Conservation (phyloP, 2,797 vertebrate species). For the Morus bassanus region DNA sequence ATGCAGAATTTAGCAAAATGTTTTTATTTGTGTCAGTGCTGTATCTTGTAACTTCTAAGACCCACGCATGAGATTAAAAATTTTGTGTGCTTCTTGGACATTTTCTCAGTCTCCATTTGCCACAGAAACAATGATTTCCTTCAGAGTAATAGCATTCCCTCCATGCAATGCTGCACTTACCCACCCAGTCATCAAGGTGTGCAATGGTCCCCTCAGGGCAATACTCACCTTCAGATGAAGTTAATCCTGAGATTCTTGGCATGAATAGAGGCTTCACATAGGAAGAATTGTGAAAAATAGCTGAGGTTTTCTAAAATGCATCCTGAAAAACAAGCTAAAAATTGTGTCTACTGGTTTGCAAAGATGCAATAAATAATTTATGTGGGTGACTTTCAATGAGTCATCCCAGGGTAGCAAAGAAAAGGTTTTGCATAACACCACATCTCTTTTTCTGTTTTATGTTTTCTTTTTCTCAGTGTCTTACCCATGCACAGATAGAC, state of each 20-base stretch:
- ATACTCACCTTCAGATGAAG: neutral
- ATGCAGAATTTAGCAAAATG: neutral
- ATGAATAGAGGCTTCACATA: neutral
- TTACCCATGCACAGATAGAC: neutral
- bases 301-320: neutral
- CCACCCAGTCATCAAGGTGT: neutral
- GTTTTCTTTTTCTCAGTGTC: neutral
- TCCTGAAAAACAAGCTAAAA: neutral
- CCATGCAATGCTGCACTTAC: neutral
- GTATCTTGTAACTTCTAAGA: neutral
- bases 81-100: fast-evolving
- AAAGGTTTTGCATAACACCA: neutral
- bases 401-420: neutral
- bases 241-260: neutral
- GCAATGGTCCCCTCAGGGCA: neutral
- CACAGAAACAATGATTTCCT: neutral
- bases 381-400: neutral
- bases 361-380: neutral
- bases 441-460: neutral
- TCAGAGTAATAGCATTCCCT: neutral
- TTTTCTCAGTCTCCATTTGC: neutral
- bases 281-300: neutral
- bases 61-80: neutral
- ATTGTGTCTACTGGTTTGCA: neutral
- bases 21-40: neutral